Evolutionary conservation across 2,113 vertebrate species (phyloP), one percentile per base, ranked within the genome.

Genomic region (Tenebrosternarchus preto): DNA sequence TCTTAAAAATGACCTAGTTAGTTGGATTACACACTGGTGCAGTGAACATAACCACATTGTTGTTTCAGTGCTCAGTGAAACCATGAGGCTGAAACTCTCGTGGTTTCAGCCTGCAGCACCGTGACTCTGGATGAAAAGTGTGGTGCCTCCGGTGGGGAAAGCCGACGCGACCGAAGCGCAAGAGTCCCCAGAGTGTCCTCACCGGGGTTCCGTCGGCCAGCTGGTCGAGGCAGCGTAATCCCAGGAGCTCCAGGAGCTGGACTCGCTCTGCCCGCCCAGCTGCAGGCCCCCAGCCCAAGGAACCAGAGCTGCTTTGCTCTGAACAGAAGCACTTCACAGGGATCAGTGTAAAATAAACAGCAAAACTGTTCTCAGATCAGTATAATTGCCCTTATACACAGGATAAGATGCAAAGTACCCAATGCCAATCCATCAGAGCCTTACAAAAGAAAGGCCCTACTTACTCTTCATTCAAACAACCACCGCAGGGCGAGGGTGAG

Each of bases 161-260:
- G 69, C 78, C 57, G 75, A 82, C 25, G 57, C 55, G 53, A 63
- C 60, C 68, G 74, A 76, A 67, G 61, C 76, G 57, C 66, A 31
- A 70, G 61, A 20, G 56, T n/a, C 24, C 77, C 81, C 59, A n/a
- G 50, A 55, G 73, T 22, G 22, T 73, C 78, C 64, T 80, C 84
- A 80, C 82, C 84, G 80, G 56, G 56, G 73, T 66, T 71, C 56
- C 67, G 76, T 84, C 79, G 39, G 36, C 8, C 33, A 55, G 73
- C 33, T 36, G 2, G 33, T 4, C 71, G 71, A 57, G 33, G 57
- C 64, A 36, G 68, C 70, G 80, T 76, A 70, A 84, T 75, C 70
- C 75, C 25, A 24, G 20, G n/a, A 17, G 79, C 50, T 56, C 46
- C 75, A 68, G 60, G 53, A 76, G 59, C 31, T 66, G 64, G 39